Percentiles rank a stretch among this genome's conserved stretches.
Evolutionary conservation across 2,888 invertebrate species (phyloP).

Genomic region (Ornithoptera alexandrae): DNA sequence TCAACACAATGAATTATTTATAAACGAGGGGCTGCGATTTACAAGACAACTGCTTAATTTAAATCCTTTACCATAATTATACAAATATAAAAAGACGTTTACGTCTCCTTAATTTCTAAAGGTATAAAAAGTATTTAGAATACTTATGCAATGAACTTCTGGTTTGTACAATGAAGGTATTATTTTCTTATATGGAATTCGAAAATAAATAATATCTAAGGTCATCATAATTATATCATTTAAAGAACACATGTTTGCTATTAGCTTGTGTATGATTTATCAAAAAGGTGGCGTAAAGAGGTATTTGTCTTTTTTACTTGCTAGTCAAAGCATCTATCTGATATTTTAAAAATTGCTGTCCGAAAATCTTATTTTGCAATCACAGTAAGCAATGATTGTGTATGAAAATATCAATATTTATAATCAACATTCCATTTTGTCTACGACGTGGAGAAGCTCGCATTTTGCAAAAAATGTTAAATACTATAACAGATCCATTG

Average conservation of each 20-base stretch:
- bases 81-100: constrained; percentile 9
- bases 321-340: no score
- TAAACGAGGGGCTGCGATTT: background rate
- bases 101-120: constrained; percentile 6
- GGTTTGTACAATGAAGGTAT: background rate
- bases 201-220: background rate
- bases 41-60: constrained; percentile 2
- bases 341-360: no score
- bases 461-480: no score
- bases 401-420: no score
- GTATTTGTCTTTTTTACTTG: no score
- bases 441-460: no score
- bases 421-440: no score
- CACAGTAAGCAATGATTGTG: no score
- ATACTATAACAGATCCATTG: background rate
- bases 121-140: constrained; percentile 1
- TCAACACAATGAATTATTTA: constrained; percentile 18
- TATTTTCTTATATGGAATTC: background rate
- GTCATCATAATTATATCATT: background rate
- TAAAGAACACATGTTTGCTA: no score
- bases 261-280: no score
- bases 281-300: no score
- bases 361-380: no score
- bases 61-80: constrained; percentile 7
- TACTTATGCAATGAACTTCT: background rate